Base-by-base conservation (phyloP, 2,113 vertebrate species). In the Numida meleagris region DNA sequence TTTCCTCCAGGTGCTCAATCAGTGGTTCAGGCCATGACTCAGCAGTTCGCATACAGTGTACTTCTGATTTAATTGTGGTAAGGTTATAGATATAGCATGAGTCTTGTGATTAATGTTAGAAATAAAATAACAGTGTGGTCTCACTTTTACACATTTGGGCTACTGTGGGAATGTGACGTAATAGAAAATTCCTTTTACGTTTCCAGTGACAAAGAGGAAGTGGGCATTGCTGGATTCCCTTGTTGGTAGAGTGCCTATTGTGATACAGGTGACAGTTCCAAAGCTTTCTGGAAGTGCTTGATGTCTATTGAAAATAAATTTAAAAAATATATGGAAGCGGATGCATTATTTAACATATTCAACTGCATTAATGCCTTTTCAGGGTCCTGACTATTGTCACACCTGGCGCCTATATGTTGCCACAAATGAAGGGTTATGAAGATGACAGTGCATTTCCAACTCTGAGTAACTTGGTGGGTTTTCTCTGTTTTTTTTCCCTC, bases 211-310 rank as follows among this genome's bases (percentile, higher is more conserved):
- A 17, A 59, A 31, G 24, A 71, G 45, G 50, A 77, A 66, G 10
- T 3, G 14, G 14, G 19, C 31, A 4, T 13, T 23, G 20, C 74
- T 34, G 20, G 23, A 59, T 40, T 84, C 29, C 9, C 45, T 58
- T 48, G 25, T 15, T 67, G 31, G 13, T 53, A 21, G 20, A 0
- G 1, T 48, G 38, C 63, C 46, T 0, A 0, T 29, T 75, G 70
- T 51, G 80, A 78, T 11, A 58, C 66, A 92, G 74, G 48, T 93
- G 82, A 24, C 31, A 68, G 31, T 75, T 87, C 45, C 67, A 66
- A 70, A 87, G 63, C 48, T 34, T 45, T 75, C 58, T 90, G 74
- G 45, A 95, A 91, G 21, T 70, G 42, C 75, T 84, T 65, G 57
- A 29, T 92, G 2, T 34, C 5, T 29, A 9, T 33, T 53, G 15